Conservation (phyloP, 2,113 vertebrate genomes). For the Microcebus tavaratra region DNA sequence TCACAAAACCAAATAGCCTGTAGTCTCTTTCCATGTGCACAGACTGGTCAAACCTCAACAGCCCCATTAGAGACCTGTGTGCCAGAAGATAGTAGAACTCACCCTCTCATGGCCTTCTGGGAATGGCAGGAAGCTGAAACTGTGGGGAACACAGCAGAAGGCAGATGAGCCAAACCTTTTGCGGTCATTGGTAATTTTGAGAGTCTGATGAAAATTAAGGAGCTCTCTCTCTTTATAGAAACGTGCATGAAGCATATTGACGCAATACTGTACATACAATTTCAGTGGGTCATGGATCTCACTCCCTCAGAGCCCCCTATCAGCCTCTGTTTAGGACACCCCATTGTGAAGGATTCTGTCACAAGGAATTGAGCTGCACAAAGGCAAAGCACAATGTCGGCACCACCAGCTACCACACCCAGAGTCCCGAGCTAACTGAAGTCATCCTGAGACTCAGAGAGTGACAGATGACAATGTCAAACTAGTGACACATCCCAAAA, state of each 20-base stretch:
- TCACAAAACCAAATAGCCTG: not conserved
- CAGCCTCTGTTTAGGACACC: not conserved
- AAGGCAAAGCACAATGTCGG: not conserved
- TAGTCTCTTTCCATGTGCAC: not conserved
- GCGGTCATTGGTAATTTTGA: not conserved
- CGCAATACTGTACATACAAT: too few relatives aligned
- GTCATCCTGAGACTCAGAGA: slow-evolving; percentile 31
- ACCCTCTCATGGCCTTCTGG: not conserved
- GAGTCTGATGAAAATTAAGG: not conserved
- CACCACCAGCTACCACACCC: not conserved
- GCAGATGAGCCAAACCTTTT: not conserved
- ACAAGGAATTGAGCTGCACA: not conserved
- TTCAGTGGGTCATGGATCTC: not conserved
- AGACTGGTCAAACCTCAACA: not conserved
- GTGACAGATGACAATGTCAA: not conserved
- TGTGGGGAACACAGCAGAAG: not conserved
- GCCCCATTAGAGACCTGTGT: not conserved
- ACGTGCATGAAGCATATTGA: not conserved
- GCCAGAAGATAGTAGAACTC: not conserved
- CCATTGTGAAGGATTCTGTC: not conserved
- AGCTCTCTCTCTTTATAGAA: not conserved
- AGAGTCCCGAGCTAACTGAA: not conserved
- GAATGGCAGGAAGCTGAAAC: not conserved
- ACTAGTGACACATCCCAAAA: not conserved
- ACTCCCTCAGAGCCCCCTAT: not conserved